These are phyloP conservation scores for Macrosteles quadrilineatus DNA, from an alignment of 1,140 invertebrate species.

Conservation along the genomic window DNA sequence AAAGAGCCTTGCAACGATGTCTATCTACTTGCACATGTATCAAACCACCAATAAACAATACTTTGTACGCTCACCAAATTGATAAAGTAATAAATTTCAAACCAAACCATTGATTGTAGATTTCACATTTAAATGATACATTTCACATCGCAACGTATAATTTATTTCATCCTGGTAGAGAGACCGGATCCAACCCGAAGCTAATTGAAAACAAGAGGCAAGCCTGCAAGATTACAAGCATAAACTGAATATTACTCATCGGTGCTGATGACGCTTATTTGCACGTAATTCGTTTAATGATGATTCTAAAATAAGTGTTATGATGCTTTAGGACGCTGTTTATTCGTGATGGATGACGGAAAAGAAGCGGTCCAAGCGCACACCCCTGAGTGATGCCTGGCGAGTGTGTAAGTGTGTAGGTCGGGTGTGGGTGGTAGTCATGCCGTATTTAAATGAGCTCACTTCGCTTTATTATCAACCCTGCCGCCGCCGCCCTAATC, in stretches of 20 bases:
- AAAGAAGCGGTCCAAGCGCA: neutral
- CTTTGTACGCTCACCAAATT: too few species aligned
- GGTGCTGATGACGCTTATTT: neutral
- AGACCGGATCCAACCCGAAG: too few species aligned
- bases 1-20: too few species aligned
- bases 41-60: too few species aligned
- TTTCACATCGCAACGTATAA: too few species aligned
- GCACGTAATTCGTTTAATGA: neutral
- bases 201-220: neutral
- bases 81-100: too few species aligned
- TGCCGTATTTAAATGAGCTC: constrained; percentile 18
- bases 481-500: neutral
- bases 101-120: too few species aligned
- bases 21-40: too few species aligned
- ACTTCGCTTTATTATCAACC: constrained; percentile 8
- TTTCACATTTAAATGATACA: too few species aligned
- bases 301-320: neutral
- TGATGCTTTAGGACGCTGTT: neutral
- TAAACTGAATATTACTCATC: neutral
- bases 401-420: neutral
- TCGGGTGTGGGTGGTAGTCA: neutral
- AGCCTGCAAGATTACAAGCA: neutral
- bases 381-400: neutral
- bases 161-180: too few species aligned
- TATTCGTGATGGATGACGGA: neutral